phyloP scores from a whole-genome alignment of 2,888 invertebrate genomes.

The Maniola hyperantus region DNA sequence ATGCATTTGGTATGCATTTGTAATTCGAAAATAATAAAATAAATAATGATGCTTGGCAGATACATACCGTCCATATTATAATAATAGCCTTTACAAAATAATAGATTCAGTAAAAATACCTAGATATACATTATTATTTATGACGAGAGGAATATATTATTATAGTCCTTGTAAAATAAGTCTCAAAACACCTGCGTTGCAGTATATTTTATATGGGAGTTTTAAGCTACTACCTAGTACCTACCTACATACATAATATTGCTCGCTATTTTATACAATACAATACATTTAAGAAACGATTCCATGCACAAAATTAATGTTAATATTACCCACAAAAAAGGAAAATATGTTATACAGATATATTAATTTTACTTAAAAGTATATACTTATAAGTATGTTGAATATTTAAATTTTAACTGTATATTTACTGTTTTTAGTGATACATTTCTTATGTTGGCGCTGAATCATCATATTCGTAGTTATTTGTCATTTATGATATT shows the following conservation, averaged over 20 bases:
- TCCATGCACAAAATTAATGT: not conserved
- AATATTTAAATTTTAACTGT: not conserved
- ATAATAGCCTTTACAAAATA: constrained; percentile 44
- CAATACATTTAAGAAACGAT: not conserved
- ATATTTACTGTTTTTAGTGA: not conserved
- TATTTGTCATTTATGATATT: constrained; percentile 32
- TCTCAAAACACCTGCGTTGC: constrained; percentile 24
- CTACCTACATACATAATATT: not conserved
- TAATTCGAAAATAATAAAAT: constrained; percentile 24
- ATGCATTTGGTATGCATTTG: constrained; percentile 65
- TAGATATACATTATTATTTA: not conserved
- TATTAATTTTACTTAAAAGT: not conserved
- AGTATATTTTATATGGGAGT: constrained; percentile 30
- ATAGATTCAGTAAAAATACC: not conserved
- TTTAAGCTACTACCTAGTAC: constrained; percentile 1
- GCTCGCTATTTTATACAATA: not conserved
- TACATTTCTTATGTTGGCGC: constrained; percentile 2
- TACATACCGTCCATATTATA: constrained; percentile 65
- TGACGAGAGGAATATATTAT: constrained; percentile 7
- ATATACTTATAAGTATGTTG: not conserved
- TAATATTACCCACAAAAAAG: not conserved
- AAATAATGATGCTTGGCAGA: constrained; percentile 53
- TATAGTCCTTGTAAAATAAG: constrained; percentile 19
- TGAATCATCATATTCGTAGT: not conserved
- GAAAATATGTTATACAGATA: constrained; percentile 8